phyloP scores from a whole-genome alignment of 2,888 invertebrate genomes.

The Drosophila mettleri region DNA sequence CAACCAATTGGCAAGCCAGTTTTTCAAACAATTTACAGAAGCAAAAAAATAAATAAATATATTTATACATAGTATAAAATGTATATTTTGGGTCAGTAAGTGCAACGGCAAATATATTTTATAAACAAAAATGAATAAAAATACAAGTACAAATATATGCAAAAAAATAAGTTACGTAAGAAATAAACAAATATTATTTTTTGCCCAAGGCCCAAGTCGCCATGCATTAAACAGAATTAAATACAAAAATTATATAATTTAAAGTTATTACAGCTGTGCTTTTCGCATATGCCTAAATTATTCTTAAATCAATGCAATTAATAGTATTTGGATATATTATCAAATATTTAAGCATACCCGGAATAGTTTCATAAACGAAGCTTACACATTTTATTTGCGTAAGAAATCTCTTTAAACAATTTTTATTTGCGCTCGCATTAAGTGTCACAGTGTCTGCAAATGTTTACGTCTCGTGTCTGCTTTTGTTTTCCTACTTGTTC shows the following conservation, averaged over 20 bases:
- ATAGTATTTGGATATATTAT: background rate
- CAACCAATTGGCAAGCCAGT: slow-evolving; percentile 68
- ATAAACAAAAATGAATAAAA: slow-evolving; percentile 11
- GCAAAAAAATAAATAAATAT: slow-evolving; percentile 25
- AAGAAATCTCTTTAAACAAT: slow-evolving; percentile 30
- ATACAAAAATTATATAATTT: background rate
- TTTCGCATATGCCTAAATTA: background rate
- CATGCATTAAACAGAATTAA: slow-evolving; percentile 1
- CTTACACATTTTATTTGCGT: slow-evolving; percentile 19
- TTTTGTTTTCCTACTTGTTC: slow-evolving; percentile 10
- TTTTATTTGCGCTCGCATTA: slow-evolving; percentile 40
- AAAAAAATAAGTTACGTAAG: slow-evolving; percentile 1
- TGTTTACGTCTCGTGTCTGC: slow-evolving; percentile 29
- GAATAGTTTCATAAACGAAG: background rate
- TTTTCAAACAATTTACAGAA: slow-evolving; percentile 36
- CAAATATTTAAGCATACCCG: background rate
- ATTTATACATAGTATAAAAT: slow-evolving; percentile 11
- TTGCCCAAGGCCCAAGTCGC: background rate
- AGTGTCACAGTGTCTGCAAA: slow-evolving; percentile 40
- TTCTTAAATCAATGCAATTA: background rate
- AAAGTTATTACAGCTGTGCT: background rate
- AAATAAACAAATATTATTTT: slow-evolving; percentile 3
- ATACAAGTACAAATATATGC: background rate
- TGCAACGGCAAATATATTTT: slow-evolving; percentile 10
- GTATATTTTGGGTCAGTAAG: slow-evolving; percentile 18